Evolutionary conservation across 2,888 invertebrate species (phyloP).

Genomic region (Bombylius major): DNA sequence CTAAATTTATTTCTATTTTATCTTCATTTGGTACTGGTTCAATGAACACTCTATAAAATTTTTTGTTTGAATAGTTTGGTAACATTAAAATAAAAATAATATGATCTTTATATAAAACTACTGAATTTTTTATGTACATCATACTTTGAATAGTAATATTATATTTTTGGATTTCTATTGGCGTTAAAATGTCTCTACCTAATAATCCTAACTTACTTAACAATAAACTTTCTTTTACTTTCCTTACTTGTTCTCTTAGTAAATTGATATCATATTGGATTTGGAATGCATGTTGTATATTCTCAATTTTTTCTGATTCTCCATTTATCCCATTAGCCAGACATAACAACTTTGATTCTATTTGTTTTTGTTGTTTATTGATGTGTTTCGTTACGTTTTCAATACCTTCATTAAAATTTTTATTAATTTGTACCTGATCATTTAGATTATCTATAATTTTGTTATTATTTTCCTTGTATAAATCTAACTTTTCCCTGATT

Average conservation of each 20-base stretch:
- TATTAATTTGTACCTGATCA: constrained; percentile 7
- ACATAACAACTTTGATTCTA: not conserved
- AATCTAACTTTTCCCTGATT: constrained; percentile 1
- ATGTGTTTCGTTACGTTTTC: constrained; percentile 15
- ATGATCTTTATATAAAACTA: constrained; percentile 2
- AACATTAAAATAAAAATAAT: constrained; percentile 6
- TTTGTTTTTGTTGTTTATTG: constrained; percentile 13
- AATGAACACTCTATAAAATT: too few relatives aligned
- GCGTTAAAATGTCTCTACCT: constrained; percentile 1
- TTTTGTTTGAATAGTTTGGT: not conserved
- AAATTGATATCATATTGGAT: not conserved
- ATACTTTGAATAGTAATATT: too few relatives aligned
- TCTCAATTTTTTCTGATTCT: not conserved
- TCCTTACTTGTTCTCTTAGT: constrained; percentile 3
- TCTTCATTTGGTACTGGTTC: too few relatives aligned
- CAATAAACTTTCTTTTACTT: constrained; percentile 6
- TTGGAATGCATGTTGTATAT: constrained; percentile 1
- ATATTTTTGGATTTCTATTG: constrained; percentile 4
- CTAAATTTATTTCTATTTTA: too few relatives aligned
- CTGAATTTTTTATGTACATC: constrained; percentile 1
- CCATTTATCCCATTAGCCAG: not conserved
- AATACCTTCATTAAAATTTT: constrained; percentile 11
- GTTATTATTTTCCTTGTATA: not conserved
- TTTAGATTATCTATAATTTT: constrained; percentile 6
- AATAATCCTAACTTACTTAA: constrained; percentile 8